These are phyloP conservation scores for Calcarius lapponicus DNA, from an alignment of 2,797 vertebrate genomes.

Conservation along the genomic window DNA sequence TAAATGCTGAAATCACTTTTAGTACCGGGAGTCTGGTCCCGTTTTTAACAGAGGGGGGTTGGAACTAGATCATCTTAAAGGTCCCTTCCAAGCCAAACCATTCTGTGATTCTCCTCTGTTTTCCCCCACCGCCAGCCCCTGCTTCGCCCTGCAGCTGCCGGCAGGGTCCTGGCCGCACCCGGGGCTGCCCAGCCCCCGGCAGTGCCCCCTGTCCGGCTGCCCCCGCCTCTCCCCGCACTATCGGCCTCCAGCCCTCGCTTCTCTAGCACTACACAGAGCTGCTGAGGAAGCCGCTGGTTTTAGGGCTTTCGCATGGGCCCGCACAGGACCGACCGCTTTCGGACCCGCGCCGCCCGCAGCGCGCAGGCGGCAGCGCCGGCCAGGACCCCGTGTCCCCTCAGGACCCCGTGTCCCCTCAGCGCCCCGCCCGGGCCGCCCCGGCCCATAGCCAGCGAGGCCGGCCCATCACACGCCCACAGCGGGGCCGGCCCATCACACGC, in stretches of 20 bases:
- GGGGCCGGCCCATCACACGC: too few relatives aligned
- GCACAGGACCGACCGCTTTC: neutral
- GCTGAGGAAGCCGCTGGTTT: neutral
- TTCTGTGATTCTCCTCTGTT: neutral
- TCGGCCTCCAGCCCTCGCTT: neutral
- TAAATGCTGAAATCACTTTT: neutral
- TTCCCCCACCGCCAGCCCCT: too few relatives aligned
- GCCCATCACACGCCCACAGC: neutral
- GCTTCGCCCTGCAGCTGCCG: neutral
- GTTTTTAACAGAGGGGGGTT: accelerated
- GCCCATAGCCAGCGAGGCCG: too few relatives aligned
- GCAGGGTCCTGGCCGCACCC: neutral
- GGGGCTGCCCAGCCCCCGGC: neutral
- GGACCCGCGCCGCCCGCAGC: neutral
- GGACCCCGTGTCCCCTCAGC: too few relatives aligned
- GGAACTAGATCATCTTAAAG: neutral
- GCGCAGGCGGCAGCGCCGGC: neutral
- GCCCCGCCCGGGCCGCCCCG: too few relatives aligned
- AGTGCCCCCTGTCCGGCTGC: neutral
- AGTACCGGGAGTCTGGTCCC: neutral
- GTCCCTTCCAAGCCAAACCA: neutral
- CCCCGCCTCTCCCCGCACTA: neutral
- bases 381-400: neutral
- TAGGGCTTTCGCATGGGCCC: accelerated
- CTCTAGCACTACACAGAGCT: neutral